Percentiles rank a stretch among this genome's conserved stretches.
These are phyloP conservation scores for Hipparchia sbordonii DNA, from an alignment of 2,888 invertebrate species.

Conservation along the genomic window DNA sequence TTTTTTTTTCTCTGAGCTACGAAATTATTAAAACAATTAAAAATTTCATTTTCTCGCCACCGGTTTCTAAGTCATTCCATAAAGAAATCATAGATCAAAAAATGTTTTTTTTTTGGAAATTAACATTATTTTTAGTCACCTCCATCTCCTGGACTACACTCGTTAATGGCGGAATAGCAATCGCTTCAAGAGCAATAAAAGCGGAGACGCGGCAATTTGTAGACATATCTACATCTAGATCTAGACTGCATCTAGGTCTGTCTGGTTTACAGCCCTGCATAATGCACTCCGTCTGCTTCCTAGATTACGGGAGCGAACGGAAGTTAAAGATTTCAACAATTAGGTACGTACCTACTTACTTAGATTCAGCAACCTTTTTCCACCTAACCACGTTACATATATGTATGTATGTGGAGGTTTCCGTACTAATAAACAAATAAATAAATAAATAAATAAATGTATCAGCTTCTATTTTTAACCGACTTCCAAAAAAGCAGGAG, in stretches of 20 bases:
- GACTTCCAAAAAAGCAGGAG: too few species aligned
- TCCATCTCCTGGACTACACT: constrained; percentile 45
- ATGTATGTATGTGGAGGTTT: too few species aligned
- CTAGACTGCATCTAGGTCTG: constrained; percentile 25
- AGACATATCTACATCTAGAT: constrained; percentile 27
- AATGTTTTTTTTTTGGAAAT: background rate
- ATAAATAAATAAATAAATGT: too few species aligned
- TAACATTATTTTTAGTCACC: background rate
- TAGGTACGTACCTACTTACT: too few species aligned
- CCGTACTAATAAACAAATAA: too few species aligned
- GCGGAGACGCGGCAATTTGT: constrained; percentile 40
- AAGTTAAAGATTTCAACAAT: background rate
- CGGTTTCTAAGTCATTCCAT: too few species aligned
- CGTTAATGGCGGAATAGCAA: constrained; percentile 53
- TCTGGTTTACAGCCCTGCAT: constrained; percentile 31
- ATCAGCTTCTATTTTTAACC: too few species aligned
- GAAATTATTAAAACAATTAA: too few species aligned
- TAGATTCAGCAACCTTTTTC: too few species aligned
- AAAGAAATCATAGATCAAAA: background rate
- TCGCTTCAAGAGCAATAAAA: constrained; percentile 53
- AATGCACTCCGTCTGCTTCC: constrained; percentile 31
- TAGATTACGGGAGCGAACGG: background rate
- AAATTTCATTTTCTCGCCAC: too few species aligned
- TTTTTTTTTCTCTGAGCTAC: too few species aligned
- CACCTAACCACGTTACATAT: too few species aligned